Percentiles rank a stretch among this genome's conserved stretches.
phyloP scores from a whole-genome alignment of 53 echinoderm and acorn worm genomes.

The Luidia sarsii region DNA sequence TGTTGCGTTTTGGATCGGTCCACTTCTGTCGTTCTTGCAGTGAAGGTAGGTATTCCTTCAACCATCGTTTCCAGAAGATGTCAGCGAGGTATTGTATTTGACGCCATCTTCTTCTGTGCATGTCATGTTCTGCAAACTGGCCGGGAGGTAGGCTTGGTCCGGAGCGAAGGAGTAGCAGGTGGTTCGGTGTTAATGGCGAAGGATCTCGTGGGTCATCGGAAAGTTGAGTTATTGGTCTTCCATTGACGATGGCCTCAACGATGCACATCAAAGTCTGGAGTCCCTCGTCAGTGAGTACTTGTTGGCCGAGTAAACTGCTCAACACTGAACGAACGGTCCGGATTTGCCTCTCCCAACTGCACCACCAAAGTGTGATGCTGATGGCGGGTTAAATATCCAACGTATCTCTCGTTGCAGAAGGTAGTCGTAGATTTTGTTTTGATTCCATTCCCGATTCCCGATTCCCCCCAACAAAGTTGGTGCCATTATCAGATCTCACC shows the following conservation, averaged over 20 bases:
- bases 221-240: constrained; percentile 50
- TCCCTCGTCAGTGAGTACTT: constrained; percentile 52
- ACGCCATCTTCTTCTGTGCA: constrained; percentile 53
- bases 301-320: constrained; percentile 45
- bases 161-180: constrained; percentile 56
- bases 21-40: no score
- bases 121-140: constrained; percentile 52
- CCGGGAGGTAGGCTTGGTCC: constrained; percentile 46
- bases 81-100: constrained; percentile 56
- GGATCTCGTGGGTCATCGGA: constrained; percentile 58
- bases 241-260: constrained; percentile 61
- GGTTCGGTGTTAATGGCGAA: constrained; percentile 68
- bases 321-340: constrained; percentile 42
- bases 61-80: constrained; percentile 60
- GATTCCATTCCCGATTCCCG: constrained; percentile 4
- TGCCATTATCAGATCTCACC: constrained; percentile 49
- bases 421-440: constrained; percentile 7
- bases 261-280: constrained; percentile 63
- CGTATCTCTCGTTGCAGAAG: constrained; percentile 6
- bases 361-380: constrained; percentile 50
- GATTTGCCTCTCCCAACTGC: constrained; percentile 59
- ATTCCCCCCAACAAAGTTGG: constrained; percentile 35
- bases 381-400: constrained; percentile 47
- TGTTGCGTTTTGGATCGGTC: constrained; percentile 22
- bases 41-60: no score